Evolutionary conservation across 2,797 vertebrate species (phyloP).

Genomic region (Falco naumanni): DNA sequence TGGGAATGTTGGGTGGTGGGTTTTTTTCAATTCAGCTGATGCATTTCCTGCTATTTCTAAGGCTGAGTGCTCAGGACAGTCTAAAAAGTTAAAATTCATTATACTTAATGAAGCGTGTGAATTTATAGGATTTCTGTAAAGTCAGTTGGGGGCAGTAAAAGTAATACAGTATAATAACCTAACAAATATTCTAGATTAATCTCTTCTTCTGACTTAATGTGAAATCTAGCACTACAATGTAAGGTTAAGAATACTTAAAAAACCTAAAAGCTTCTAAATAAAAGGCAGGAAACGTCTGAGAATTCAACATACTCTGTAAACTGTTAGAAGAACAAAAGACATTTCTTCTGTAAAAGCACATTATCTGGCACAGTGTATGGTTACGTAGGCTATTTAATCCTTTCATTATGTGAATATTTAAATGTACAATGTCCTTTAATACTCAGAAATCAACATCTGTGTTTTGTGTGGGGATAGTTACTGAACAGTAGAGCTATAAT

Average conservation of each 20-base stretch:
- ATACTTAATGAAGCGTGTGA: neutral
- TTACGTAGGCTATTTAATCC: neutral
- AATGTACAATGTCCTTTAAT: neutral
- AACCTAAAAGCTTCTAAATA: neutral
- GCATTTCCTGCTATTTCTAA: neutral
- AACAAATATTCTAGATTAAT: neutral
- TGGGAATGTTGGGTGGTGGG: fast-evolving
- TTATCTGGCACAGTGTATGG: neutral
- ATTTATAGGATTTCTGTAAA: neutral
- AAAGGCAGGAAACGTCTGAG: neutral
- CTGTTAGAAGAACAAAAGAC: neutral
- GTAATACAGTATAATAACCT: neutral
- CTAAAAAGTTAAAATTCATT: conserved; percentile 2
- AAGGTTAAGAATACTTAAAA: neutral
- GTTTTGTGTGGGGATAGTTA: neutral
- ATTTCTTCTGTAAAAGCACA: neutral
- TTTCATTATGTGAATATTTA: neutral
- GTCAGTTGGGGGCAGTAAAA: neutral
- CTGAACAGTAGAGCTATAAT: neutral
- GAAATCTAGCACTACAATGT: neutral
- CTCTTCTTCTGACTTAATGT: neutral
- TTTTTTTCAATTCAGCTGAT: neutral
- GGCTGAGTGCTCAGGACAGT: neutral
- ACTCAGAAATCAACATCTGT: neutral
- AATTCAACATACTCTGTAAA: neutral